Percentiles rank a stretch among this genome's conserved stretches.
These are phyloP conservation scores for Montipora sp. DNA, from an alignment of 64 coral and sea anemone genomes.

Conservation along the genomic window DNA sequence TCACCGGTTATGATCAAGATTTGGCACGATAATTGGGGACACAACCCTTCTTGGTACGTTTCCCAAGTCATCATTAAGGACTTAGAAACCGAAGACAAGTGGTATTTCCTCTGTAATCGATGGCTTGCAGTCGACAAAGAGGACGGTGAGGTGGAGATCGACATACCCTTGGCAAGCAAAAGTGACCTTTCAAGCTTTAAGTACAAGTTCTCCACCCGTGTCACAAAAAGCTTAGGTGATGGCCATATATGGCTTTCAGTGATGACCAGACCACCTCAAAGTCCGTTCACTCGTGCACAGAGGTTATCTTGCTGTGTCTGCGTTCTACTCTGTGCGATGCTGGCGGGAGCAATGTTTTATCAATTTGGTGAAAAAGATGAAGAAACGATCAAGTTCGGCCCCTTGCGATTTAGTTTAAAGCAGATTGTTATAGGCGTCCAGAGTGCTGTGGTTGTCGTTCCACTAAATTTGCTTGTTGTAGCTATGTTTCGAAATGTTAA, in stretches of 20 bases:
- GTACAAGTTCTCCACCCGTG: conserved; percentile 71
- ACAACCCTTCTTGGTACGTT: conserved; percentile 84
- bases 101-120: conserved; percentile 81
- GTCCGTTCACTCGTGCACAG: conserved; percentile 88
- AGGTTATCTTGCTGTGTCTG: conserved; percentile 87
- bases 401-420: conserved; percentile 75
- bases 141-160: conserved; percentile 77
- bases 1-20: conserved; percentile 67
- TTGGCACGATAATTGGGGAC: conserved; percentile 85
- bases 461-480: conserved; percentile 80
- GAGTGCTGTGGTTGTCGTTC: conserved; percentile 76
- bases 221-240: conserved; percentile 72
- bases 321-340: conserved; percentile 82
- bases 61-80: conserved; percentile 70
- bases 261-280: conserved; percentile 88
- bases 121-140: conserved; percentile 91
- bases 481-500: conserved; percentile 73
- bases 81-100: conserved; percentile 59
- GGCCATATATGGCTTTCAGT: conserved; percentile 92
- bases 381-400: conserved; percentile 74
- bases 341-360: conserved; percentile 94
- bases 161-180: conserved; percentile 70
- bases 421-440: conserved; percentile 80
- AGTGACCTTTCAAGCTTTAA: conserved; percentile 76
- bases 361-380: conserved; percentile 67